Evolutionary conservation across 1,140 invertebrate genomes (phyloP).

Genomic region (Eriocheir sinensis): DNA sequence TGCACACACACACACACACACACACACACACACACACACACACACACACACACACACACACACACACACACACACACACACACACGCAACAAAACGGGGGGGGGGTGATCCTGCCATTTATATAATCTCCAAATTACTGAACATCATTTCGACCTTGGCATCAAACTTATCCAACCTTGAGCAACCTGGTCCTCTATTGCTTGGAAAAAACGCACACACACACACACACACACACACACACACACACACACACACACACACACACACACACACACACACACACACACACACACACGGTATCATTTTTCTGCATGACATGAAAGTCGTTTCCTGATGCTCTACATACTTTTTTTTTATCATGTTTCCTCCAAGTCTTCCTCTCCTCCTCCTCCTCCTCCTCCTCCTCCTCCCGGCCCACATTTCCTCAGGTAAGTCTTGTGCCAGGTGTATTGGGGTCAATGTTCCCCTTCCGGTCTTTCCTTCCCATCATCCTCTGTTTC

Average conservation of each 20-base stretch:
- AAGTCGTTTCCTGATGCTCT: background rate
- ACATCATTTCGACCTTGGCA: background rate
- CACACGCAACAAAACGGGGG: background rate
- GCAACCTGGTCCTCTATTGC: background rate
- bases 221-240: background rate
- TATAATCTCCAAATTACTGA: background rate
- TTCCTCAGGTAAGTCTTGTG: too few species aligned
- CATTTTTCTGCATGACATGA: background rate
- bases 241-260: conserved; percentile 13
- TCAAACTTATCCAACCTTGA: background rate
- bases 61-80: background rate
- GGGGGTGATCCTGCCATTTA: background rate
- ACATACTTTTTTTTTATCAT: background rate
- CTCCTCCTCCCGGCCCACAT: background rate
- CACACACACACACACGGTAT: background rate
- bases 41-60: background rate
- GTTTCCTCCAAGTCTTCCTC: background rate
- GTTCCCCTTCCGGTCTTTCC: background rate
- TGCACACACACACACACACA: background rate
- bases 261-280: conserved; percentile 22
- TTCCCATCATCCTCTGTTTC: background rate
- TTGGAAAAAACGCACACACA: background rate
- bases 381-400: background rate
- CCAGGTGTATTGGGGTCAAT: too few species aligned
- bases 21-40: background rate